These are phyloP conservation scores for Choristoneura fumiferana DNA, from an alignment of 1,140 invertebrate species.

Conservation along the genomic window DNA sequence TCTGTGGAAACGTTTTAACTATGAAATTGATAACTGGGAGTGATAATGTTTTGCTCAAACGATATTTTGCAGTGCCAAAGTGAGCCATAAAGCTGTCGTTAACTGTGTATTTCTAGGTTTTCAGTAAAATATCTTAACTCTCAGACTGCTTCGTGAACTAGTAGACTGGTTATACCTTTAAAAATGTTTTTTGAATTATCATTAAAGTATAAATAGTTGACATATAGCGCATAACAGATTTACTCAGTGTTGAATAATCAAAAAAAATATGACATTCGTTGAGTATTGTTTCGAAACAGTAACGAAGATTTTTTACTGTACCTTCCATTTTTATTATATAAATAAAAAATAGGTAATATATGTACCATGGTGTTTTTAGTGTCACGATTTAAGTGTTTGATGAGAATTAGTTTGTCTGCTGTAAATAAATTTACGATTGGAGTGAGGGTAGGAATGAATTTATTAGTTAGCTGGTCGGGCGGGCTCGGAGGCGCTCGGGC, in stretches of 20 bases:
- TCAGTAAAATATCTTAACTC: conserved; percentile 66
- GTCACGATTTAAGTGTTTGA: conserved; percentile 21
- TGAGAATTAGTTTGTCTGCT: conserved; percentile 29
- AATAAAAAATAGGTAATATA: too few species aligned
- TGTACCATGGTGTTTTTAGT: conserved; percentile 20
- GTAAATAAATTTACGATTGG: conserved; percentile 43
- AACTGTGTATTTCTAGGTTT: conserved; percentile 52
- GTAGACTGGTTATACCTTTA: conserved; percentile 72
- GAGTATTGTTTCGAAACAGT: conserved; percentile 42
- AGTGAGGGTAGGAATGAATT: conserved; percentile 20
- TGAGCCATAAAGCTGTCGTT: conserved; percentile 70
- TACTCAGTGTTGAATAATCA: conserved; percentile 48
- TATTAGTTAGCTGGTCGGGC: conserved; percentile 20
- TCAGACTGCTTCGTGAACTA: conserved; percentile 73
- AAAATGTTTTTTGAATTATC: conserved; percentile 59
- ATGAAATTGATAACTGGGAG: conserved; percentile 38
- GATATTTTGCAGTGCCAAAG: conserved; percentile 70
- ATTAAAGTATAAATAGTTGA: conserved; percentile 54
- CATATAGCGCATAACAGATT: conserved; percentile 51
- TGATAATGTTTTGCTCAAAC: conserved; percentile 65
- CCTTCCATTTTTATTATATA: conserved; percentile 29
- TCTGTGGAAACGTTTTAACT: conserved; percentile 47
- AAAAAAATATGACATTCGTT: conserved; percentile 46
- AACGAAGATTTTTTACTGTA: conserved; percentile 47
- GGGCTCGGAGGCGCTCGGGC: conserved; percentile 20